Evolutionary conservation across 1,140 invertebrate genomes (phyloP).

Genomic region (Planococcus citri): DNA sequence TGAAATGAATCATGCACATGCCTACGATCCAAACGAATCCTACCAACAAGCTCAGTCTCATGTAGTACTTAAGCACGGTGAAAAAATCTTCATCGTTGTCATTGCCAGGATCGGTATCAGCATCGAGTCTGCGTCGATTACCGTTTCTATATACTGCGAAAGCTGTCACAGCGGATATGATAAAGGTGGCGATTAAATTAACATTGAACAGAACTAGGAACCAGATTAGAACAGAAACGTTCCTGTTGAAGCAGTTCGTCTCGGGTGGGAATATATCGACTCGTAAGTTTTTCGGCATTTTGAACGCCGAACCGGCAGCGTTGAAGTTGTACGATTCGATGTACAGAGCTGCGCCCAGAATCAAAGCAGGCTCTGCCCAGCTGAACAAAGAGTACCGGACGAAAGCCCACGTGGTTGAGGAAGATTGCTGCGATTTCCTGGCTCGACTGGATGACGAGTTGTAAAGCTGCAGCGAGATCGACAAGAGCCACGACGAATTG

Average conservation of each 20-base stretch:
- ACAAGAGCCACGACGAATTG: conserved; percentile 47
- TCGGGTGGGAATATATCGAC: conserved; percentile 37
- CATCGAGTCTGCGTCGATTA: conserved; percentile 35
- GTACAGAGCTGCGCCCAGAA: conserved; percentile 37
- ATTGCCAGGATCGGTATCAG: conserved; percentile 30
- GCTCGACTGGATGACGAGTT: conserved; percentile 38
- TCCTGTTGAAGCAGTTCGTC: conserved; percentile 38
- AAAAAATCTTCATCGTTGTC: conserved; percentile 32
- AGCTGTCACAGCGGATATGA: conserved; percentile 40
- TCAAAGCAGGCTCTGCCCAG: conserved; percentile 40
- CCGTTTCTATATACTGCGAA: conserved; percentile 37
- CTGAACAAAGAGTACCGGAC: conserved; percentile 41
- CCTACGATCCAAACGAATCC: conserved; percentile 44
- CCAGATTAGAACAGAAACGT: conserved; percentile 39
- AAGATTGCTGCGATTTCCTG: no score
- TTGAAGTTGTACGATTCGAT: conserved; percentile 35
- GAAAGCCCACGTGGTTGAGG: no score
- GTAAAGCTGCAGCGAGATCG: conserved; percentile 45
- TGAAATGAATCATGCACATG: conserved; percentile 37
- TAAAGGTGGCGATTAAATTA: conserved; percentile 38
- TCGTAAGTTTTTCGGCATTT: conserved; percentile 31
- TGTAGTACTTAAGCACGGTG: conserved; percentile 40
- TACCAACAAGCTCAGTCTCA: conserved; percentile 42
- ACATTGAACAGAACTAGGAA: conserved; percentile 40
- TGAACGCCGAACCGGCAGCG: no score